Conservation (phyloP, 2,888 invertebrate species). For the Mythimna albipuncta region DNA sequence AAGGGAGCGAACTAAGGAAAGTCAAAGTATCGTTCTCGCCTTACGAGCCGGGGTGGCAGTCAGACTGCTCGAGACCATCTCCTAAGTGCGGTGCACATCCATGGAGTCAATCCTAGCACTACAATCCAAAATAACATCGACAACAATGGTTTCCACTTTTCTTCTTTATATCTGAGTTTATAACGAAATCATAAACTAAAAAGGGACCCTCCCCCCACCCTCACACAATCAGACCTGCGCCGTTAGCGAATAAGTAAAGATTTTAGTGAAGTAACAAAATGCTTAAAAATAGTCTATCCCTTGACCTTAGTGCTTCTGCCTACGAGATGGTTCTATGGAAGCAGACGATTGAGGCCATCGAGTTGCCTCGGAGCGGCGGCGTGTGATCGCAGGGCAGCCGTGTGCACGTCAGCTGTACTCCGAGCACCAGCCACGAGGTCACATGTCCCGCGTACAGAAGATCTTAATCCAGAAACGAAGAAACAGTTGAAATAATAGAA, state of each 20-base stretch:
- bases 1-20: background rate
- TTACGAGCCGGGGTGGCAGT: background rate
- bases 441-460: conserved; percentile 1
- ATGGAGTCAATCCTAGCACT: background rate
- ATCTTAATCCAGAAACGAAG: background rate
- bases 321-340: conserved; percentile 10
- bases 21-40: background rate
- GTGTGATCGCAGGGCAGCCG: background rate
- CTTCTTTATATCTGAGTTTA: background rate
- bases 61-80: background rate
- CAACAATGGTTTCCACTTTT: background rate
- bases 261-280: conserved; percentile 2
- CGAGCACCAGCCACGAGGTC: conserved; percentile 15
- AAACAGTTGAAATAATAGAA: conserved; percentile 7
- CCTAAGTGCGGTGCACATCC: too few species aligned
- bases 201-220: background rate
- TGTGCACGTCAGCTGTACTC: background rate
- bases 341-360: background rate
- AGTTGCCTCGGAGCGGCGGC: background rate
- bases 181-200: background rate
- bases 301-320: conserved; percentile 13
- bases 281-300: background rate
- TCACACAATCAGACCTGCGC: conserved; percentile 41
- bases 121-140: conserved; percentile 13
- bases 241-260: background rate